These are phyloP conservation scores for Saccostrea echinata DNA, from an alignment of 1,140 invertebrate genomes.

Conservation along the genomic window DNA sequence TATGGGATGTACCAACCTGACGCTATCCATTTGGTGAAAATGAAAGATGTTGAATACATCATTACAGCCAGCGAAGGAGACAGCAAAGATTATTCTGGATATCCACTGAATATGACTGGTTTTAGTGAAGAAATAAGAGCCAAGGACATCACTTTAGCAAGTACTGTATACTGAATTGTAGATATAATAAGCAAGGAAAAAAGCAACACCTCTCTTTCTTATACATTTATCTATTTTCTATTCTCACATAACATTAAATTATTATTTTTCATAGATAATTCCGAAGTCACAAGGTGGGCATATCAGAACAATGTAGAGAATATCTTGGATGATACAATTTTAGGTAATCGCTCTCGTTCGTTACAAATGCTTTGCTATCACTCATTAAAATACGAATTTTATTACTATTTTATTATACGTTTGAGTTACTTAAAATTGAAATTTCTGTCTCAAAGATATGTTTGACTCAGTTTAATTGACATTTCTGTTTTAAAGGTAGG, in stretches of 20 bases:
- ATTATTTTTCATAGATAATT: neutral
- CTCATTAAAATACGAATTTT: too few species aligned
- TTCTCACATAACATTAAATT: neutral
- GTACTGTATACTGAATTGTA: neutral
- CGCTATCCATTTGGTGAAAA: conserved; percentile 44
- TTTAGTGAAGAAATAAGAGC: conserved; percentile 56
- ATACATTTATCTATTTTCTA: neutral
- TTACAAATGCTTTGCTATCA: too few species aligned
- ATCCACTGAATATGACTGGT: neutral
- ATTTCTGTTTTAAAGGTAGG: conserved; percentile 27
- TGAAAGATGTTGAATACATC: conserved; percentile 51
- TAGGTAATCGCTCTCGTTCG: neutral
- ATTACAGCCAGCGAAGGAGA: conserved; percentile 65
- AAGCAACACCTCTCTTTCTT: neutral
- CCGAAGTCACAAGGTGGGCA: neutral
- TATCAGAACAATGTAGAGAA: neutral
- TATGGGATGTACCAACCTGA: conserved; percentile 67
- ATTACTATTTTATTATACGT: too few species aligned
- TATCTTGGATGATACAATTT: neutral
- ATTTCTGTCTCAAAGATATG: too few species aligned
- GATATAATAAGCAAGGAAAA: neutral
- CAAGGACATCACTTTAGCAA: conserved; percentile 41
- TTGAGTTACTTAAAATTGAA: too few species aligned
- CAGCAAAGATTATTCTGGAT: conserved; percentile 59
- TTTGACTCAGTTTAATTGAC: too few species aligned